phyloP scores from a whole-genome alignment of 1,140 invertebrate genomes.

The Cotesia typhae region DNA sequence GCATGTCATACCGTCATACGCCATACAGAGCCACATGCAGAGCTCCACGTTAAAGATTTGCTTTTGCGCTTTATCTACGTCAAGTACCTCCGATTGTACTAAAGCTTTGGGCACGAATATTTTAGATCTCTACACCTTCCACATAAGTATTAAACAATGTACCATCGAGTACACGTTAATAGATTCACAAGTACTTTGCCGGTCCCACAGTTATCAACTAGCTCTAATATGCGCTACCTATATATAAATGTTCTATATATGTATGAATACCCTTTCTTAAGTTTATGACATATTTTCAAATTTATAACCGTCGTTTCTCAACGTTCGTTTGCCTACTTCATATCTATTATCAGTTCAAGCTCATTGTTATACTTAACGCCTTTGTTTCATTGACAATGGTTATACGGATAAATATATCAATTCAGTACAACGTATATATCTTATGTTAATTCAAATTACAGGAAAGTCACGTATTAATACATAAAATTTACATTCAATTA shows the following conservation, averaged over 20 bases:
- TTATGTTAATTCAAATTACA: no score
- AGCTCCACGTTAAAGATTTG: slow-evolving; percentile 15
- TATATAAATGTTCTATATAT: slow-evolving; percentile 27
- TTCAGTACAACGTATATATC: no score
- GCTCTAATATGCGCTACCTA: no score
- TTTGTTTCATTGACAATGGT: no score
- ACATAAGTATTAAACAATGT: slow-evolving; percentile 57
- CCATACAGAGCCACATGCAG: slow-evolving; percentile 9
- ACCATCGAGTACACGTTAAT: slow-evolving; percentile 63
- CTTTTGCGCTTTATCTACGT: slow-evolving; percentile 36
- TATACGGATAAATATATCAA: no score
- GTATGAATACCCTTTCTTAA: slow-evolving; percentile 56
- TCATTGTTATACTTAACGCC: background rate
- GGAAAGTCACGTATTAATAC: no score
- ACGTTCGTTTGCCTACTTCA: background rate
- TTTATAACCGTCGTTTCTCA: slow-evolving; percentile 16
- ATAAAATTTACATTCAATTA: no score
- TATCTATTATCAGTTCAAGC: background rate
- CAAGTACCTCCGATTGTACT: slow-evolving; percentile 45
- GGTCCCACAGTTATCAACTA: slow-evolving; percentile 25
- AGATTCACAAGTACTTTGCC: slow-evolving; percentile 54
- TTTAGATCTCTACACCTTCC: slow-evolving; percentile 43
- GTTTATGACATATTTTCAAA: slow-evolving; percentile 3
- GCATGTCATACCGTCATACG: background rate
- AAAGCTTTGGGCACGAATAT: slow-evolving; percentile 42